Evolutionary conservation across 1,140 invertebrate species (phyloP).

Genomic region (Pseudomyrmex sp.): DNA sequence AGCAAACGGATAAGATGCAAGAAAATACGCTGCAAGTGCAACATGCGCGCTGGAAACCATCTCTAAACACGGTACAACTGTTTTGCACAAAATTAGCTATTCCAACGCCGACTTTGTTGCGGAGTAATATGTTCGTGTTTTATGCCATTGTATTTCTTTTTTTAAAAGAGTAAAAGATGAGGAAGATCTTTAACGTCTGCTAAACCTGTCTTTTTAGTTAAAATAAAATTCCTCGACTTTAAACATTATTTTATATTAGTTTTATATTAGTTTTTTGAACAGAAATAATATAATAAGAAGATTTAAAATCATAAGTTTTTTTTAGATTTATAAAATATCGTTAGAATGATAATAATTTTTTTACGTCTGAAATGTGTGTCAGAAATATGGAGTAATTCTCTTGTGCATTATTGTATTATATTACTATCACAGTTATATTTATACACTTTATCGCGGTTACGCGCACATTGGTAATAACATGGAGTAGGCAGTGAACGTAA

Average conservation of each 20-base stretch:
- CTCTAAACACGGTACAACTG: conserved; percentile 5
- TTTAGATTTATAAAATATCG: too few species aligned
- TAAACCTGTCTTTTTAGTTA: background rate
- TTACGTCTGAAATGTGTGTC: background rate
- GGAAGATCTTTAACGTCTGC: background rate
- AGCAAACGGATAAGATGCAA: conserved; percentile 1
- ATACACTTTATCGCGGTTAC: conserved; percentile 2
- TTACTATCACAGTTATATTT: conserved; percentile 10
- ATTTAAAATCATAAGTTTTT: too few species aligned
- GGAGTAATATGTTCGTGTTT: conserved; percentile 16
- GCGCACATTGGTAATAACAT: conserved; percentile 2
- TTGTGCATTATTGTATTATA: background rate
- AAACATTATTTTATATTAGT: too few species aligned
- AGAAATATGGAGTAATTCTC: conserved; percentile 1
- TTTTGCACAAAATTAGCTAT: conserved; percentile 57
- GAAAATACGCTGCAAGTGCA: background rate
- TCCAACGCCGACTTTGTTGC: conserved; percentile 13
- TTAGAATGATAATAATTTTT: too few species aligned
- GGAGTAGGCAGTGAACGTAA: background rate
- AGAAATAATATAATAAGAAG: too few species aligned
- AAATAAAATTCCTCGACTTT: background rate
- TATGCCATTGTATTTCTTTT: background rate
- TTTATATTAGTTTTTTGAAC: background rate
- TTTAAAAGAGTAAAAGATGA: background rate
- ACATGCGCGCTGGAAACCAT: conserved; percentile 26